These are phyloP conservation scores for Nomia melanderi DNA, from an alignment of 1,140 invertebrate genomes.

Conservation along the genomic window DNA sequence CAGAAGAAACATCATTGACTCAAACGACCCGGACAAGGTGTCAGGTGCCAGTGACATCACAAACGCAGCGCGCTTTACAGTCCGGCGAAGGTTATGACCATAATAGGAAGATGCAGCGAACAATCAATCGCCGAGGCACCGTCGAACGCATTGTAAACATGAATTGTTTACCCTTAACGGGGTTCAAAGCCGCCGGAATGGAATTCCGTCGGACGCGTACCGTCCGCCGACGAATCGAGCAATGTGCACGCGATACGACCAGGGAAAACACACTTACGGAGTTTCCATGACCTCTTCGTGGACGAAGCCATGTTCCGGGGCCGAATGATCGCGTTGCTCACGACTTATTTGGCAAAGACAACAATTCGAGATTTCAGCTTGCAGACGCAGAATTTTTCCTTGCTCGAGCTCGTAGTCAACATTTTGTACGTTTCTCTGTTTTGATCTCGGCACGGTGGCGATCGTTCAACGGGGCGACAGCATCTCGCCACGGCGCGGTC, in stretches of 20 bases:
- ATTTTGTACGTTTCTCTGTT: constrained; percentile 53
- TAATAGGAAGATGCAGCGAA: constrained; percentile 29
- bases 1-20: constrained; percentile 56
- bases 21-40: not conserved
- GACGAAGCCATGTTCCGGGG: constrained; percentile 82
- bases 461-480: constrained; percentile 38
- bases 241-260: not conserved
- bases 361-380: constrained; percentile 70
- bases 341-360: constrained; percentile 79
- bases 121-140: not conserved
- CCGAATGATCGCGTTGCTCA: constrained; percentile 68
- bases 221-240: not conserved
- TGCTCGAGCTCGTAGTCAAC: constrained; percentile 61
- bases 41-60: constrained; percentile 19
- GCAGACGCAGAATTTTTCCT: constrained; percentile 68
- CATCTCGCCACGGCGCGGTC: constrained; percentile 41
- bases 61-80: not conserved
- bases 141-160: constrained; percentile 42
- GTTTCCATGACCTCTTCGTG: constrained; percentile 83
- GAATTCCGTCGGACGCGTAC: not conserved
- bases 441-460: not conserved
- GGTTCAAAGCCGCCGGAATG: constrained; percentile 4
- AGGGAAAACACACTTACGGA: constrained; percentile 79
- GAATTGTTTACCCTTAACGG: constrained; percentile 27
- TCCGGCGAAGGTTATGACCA: constrained; percentile 44